These are phyloP conservation scores for Vanessa tameamea DNA, from an alignment of 1,140 invertebrate species.

Conservation along the genomic window DNA sequence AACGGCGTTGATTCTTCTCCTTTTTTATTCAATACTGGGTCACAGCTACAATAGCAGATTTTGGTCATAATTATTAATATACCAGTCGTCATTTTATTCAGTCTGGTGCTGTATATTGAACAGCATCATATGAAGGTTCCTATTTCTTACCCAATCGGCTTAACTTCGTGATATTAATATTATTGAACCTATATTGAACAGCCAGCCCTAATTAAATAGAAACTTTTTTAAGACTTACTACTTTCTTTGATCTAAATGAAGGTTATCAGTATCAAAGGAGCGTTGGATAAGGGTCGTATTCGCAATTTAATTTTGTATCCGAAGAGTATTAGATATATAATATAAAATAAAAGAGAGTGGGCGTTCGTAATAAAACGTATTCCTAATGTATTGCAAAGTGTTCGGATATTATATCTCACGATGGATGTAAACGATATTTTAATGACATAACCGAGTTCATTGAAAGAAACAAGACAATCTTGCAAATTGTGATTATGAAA, in stretches of 20 bases:
- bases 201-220: not conserved
- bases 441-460: not conserved
- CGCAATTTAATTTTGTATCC: constrained; percentile 60
- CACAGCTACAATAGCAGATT: too few relatives aligned
- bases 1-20: too few relatives aligned
- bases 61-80: too few relatives aligned
- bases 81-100: too few relatives aligned
- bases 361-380: constrained; percentile 21
- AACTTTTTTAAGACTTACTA: not conserved
- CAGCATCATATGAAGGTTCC: too few relatives aligned
- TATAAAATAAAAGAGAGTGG: constrained; percentile 45
- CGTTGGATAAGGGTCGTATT: constrained; percentile 29
- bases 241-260: not conserved
- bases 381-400: constrained; percentile 8
- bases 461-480: not conserved
- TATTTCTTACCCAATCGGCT: too few relatives aligned
- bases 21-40: too few relatives aligned
- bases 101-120: too few relatives aligned
- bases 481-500: not conserved
- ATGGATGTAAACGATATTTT: not conserved
- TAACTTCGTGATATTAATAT: too few relatives aligned
- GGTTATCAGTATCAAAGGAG: constrained; percentile 4
- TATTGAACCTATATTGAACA: too few relatives aligned
- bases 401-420: constrained; percentile 1
- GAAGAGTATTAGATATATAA: constrained; percentile 45